phyloP scores from a whole-genome alignment of 1,140 invertebrate genomes.

The Magallana angulata region DNA sequence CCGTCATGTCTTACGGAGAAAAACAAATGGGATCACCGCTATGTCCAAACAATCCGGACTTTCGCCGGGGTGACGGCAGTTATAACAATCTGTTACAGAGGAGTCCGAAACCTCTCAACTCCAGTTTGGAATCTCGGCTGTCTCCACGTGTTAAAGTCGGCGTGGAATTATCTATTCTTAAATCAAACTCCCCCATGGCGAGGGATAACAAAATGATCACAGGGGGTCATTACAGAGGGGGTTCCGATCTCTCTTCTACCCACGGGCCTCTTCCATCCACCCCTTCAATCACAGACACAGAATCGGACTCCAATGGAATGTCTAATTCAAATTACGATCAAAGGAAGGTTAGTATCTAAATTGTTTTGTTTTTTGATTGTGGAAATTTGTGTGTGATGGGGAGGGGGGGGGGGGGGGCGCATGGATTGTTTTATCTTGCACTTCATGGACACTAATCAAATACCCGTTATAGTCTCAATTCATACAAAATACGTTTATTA shows the following conservation, averaged over 20 bases:
- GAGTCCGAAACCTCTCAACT: background rate
- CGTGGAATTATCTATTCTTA: conserved; percentile 51
- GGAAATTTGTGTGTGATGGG: no score
- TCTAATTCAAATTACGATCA: conserved; percentile 21
- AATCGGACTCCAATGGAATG: conserved; percentile 46
- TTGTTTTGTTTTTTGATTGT: no score
- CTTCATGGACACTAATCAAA: no score
- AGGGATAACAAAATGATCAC: conserved; percentile 22
- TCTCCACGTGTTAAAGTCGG: conserved; percentile 48
- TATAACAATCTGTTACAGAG: background rate
- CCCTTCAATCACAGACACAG: conserved; percentile 43
- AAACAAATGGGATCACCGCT: background rate
- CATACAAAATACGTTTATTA: no score
- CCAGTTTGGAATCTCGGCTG: conserved; percentile 41
- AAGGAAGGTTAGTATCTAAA: background rate
- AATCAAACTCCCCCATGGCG: conserved; percentile 23
- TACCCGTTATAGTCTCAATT: no score
- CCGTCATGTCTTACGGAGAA: background rate
- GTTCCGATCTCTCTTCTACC: conserved; percentile 1
- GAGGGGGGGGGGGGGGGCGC: no score
- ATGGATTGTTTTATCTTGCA: no score
- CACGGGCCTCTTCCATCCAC: conserved; percentile 25
- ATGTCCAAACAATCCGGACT: background rate
- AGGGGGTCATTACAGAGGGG: conserved; percentile 26
- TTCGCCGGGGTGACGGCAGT: background rate